Evolutionary conservation across 2,888 invertebrate species (phyloP).

Genomic region (Epsilonema sp.): DNA sequence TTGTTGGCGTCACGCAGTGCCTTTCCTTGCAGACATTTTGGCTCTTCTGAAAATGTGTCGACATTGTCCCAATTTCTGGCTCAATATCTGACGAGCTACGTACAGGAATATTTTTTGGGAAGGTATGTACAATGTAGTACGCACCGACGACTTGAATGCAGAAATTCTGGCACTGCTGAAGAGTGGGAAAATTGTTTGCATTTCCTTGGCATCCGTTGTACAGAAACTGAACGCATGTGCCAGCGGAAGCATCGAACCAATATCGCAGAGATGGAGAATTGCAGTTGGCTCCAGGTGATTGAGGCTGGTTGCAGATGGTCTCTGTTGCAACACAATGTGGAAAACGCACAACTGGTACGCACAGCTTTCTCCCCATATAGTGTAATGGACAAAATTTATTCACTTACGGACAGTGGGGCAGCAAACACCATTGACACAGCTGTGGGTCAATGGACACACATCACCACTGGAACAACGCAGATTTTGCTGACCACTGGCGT

Average conservation of each 20-base stretch:
- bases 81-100: too few relatives aligned
- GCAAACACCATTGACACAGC: background rate
- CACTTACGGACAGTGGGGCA: background rate
- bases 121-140: too few relatives aligned
- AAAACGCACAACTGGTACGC: too few relatives aligned
- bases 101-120: too few relatives aligned
- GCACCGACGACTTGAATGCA: too few relatives aligned
- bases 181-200: slow-evolving; percentile 20
- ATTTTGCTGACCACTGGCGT: background rate
- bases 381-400: too few relatives aligned
- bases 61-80: too few relatives aligned
- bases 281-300: slow-evolving; percentile 25
- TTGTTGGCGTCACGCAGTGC: slow-evolving; percentile 2
- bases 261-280: slow-evolving; percentile 20
- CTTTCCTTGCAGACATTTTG: background rate
- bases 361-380: too few relatives aligned
- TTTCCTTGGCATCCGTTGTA: slow-evolving; percentile 22
- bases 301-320: slow-evolving; percentile 26
- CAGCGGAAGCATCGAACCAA: slow-evolving; percentile 22
- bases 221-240: slow-evolving; percentile 24
- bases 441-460: background rate
- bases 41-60: background rate
- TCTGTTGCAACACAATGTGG: too few relatives aligned
- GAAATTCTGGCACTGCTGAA: slow-evolving; percentile 17
- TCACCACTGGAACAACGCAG: background rate